Percentiles rank a stretch among this genome's conserved stretches.
Conservation (phyloP, 1,140 invertebrate genomes). For the Dinothrombium tinctorium region DNA sequence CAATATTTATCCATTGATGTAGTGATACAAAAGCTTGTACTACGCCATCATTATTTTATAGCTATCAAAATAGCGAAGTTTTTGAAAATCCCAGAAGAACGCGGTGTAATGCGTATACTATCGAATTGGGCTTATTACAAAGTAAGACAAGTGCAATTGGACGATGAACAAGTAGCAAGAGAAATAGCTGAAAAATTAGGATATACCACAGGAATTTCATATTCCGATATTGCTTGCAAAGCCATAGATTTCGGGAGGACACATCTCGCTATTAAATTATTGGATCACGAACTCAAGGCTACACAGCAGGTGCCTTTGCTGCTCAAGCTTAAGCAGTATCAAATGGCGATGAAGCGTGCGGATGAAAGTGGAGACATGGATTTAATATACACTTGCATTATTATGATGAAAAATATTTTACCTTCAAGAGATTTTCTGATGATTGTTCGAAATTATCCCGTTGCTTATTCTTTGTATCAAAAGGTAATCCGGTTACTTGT, state of each 20-base stretch:
- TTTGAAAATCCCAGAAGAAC: constrained; percentile 50
- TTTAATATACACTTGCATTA: constrained; percentile 49
- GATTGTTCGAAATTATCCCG: constrained; percentile 55
- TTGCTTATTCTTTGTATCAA: constrained; percentile 61
- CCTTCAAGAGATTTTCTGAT: constrained; percentile 59
- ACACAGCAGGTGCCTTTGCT: constrained; percentile 68
- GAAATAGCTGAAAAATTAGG: constrained; percentile 74
- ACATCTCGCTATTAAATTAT: constrained; percentile 62
- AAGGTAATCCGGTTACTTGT: constrained; percentile 26
- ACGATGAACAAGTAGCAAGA: constrained; percentile 58
- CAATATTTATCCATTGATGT: constrained; percentile 46
- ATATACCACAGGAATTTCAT: constrained; percentile 64
- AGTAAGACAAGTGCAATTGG: constrained; percentile 53
- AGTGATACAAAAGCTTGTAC: constrained; percentile 65
- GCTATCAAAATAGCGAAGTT: constrained; percentile 73
- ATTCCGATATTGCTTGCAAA: constrained; percentile 71
- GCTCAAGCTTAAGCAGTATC: constrained; percentile 48
- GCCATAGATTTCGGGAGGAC: constrained; percentile 61
- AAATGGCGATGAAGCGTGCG: constrained; percentile 56
- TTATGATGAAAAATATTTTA: constrained; percentile 52
- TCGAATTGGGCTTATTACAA: constrained; percentile 96
- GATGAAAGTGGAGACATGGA: constrained; percentile 86
- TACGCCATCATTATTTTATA: constrained; percentile 62
- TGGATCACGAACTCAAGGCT: constrained; percentile 70
- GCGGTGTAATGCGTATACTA: constrained; percentile 64